Evolutionary conservation across 92 coral and sea anemone genomes (phyloP).

Genomic region (Palythoa grandis): DNA sequence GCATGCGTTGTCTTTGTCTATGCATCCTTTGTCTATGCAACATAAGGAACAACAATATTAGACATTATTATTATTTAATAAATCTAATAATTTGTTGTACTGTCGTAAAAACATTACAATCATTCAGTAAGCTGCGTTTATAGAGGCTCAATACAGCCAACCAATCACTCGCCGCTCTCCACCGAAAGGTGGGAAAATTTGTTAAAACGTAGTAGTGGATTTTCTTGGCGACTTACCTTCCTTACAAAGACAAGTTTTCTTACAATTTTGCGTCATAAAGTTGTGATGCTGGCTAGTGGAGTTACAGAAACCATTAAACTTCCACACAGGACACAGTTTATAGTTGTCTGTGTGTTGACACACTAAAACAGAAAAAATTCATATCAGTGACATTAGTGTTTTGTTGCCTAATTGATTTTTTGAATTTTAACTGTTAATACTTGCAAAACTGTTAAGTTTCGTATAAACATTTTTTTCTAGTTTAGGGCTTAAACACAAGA

Average conservation of each 20-base stretch:
- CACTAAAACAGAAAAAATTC: not conserved
- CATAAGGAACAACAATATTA: not conserved
- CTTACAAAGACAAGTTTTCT: constrained; percentile 32
- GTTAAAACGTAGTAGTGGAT: not conserved
- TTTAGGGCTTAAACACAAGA: no score
- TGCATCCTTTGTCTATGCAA: constrained; percentile 13
- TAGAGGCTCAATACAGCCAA: not conserved
- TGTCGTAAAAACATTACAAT: no score
- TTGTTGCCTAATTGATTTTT: not conserved
- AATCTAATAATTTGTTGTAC: no score
- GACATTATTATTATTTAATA: not conserved
- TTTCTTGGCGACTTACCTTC: constrained; percentile 7
- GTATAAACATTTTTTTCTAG: no score
- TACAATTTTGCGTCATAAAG: constrained; percentile 20
- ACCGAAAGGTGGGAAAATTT: not conserved
- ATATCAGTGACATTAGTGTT: not conserved
- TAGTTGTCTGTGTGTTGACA: constrained; percentile 24
- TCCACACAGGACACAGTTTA: constrained; percentile 23
- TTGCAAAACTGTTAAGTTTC: no score
- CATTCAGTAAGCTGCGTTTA: no score
- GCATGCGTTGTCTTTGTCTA: constrained; percentile 29
- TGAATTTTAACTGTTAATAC: no score
- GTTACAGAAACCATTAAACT: constrained; percentile 21
- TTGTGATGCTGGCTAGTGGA: not conserved
- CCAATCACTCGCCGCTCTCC: not conserved